Evolutionary conservation across 2,797 vertebrate species (phyloP), one percentile per base, ranked within the genome.

Genomic region (Petrocephalus schoutedeni): DNA sequence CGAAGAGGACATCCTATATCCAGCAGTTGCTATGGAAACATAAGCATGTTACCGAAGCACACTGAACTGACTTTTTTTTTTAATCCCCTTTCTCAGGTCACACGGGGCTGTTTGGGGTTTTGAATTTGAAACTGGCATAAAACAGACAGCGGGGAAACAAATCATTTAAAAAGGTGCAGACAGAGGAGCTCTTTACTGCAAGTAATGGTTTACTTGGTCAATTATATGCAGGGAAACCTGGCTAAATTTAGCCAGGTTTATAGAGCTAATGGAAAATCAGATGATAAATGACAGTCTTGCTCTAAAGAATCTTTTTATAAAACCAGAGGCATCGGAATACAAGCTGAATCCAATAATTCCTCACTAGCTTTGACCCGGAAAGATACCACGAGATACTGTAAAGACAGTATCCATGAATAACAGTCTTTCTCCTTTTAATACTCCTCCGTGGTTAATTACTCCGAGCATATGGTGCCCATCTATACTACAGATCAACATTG

Each of bases 1-100:
- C 19, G 71, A 77, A 49, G 71, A n/a, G 71, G 32, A 12, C 71
- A 77, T 8, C 71, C 41, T 77, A 77, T n/a, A 49, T 77, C 71
- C 71, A 77, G 71, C 19, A 45, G 71, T 77, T 51, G 80, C 80
- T 83, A 83, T 54, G 51, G 80, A 83, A 83, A 83, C 80, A 54
- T 83, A 49, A 83, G 80, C 77, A 82, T 51, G 80, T 83, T 83
- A 83, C 49, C 28, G 53, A 83, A 83, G 19, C 51, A 83, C 21
- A 10, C 45, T 51, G 49, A 77, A 83, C 51, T 83, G 51, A 83
- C 80, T 21, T 54, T 28, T 45, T 23, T 49, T 51, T 54, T n/a
- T 28, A 77, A 77, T 83, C 80, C 23, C 51, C n/a, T 83, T 83
- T 23, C 80, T 83, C 80, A 83, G 45, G 49, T 54, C 80, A 83